A percentile compares a stretch with the other conserved stretches of the same genome.
Evolutionary conservation across 2,888 invertebrate species (phyloP).

Genomic region (Amblyjoppa fuscipennis): DNA sequence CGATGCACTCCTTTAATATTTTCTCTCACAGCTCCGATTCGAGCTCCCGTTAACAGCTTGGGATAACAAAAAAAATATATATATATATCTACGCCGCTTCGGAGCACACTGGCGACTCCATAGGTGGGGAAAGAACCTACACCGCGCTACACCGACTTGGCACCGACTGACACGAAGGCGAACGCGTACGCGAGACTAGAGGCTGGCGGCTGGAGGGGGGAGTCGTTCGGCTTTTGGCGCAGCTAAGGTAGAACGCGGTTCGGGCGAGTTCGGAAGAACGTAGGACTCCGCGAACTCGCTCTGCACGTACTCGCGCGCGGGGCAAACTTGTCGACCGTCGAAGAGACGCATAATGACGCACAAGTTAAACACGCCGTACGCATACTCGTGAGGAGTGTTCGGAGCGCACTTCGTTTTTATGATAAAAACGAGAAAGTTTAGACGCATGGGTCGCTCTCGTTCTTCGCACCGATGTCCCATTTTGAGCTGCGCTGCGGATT

Average conservation of each 20-base stretch:
- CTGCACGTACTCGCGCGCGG: background rate
- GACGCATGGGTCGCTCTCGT: background rate
- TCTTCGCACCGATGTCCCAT: background rate
- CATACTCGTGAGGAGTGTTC: too few species aligned
- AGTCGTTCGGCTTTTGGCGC: conserved; percentile 18
- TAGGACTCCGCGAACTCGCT: background rate
- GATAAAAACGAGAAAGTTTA: background rate
- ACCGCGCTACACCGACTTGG: conserved; percentile 57
- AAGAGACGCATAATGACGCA: too few species aligned
- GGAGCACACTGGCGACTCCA: conserved; percentile 55
- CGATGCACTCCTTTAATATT: background rate
- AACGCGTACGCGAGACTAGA: conserved; percentile 38
- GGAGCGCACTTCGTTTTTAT: background rate
- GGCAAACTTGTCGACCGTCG: background rate
- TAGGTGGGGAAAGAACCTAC: conserved; percentile 45
- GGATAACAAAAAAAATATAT: conserved; percentile 9
- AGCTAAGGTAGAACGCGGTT: background rate
- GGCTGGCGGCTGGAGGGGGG: background rate
- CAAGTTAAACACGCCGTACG: too few species aligned
- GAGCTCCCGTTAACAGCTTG: conserved; percentile 6
- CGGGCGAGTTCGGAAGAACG: conserved; percentile 28
- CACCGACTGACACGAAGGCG: conserved; percentile 64
- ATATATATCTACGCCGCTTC: conserved; percentile 49
- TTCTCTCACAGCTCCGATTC: background rate
- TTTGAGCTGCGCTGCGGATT: background rate